Conservation (phyloP, 1,140 invertebrate species). For the Penaeus chinensis region DNA sequence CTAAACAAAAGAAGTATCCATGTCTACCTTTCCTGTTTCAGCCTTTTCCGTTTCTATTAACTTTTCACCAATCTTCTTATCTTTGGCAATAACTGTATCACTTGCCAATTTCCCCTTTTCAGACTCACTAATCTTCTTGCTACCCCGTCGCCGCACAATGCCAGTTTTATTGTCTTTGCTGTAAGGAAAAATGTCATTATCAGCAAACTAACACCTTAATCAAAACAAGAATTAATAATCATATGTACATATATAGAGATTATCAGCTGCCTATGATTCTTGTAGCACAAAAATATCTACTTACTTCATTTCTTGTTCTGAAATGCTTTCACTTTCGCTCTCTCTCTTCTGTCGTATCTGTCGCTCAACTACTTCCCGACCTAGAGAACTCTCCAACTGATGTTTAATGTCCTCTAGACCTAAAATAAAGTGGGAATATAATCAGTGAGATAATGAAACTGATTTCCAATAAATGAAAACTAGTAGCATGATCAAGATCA, state of each 20-base stretch:
- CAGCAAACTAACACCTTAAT: too few relatives aligned
- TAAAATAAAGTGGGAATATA: conserved; percentile 54
- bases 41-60: conserved; percentile 89
- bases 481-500: too few relatives aligned
- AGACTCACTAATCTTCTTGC: conserved; percentile 48
- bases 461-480: too few relatives aligned
- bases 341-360: conserved; percentile 63
- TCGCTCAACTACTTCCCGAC: conserved; percentile 71
- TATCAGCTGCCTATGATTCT: too few relatives aligned
- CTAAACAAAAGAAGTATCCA: conserved; percentile 1
- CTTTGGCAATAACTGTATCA: conserved; percentile 63
- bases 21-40: conserved; percentile 88
- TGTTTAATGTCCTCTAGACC: conserved; percentile 82
- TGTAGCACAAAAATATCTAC: conserved; percentile 18
- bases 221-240: too few relatives aligned
- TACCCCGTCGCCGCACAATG: neutral
- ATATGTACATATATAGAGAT: too few relatives aligned
- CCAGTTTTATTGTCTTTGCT: neutral
- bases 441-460: too few relatives aligned
- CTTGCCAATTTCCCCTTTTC: neutral
- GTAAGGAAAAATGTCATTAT: neutral
- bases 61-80: conserved; percentile 73
- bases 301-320: neutral
- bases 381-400: conserved; percentile 77
- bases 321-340: conserved; percentile 54